Evolutionary conservation across 2,888 invertebrate species (phyloP).

Genomic region (Acanthosepion esculentum): DNA sequence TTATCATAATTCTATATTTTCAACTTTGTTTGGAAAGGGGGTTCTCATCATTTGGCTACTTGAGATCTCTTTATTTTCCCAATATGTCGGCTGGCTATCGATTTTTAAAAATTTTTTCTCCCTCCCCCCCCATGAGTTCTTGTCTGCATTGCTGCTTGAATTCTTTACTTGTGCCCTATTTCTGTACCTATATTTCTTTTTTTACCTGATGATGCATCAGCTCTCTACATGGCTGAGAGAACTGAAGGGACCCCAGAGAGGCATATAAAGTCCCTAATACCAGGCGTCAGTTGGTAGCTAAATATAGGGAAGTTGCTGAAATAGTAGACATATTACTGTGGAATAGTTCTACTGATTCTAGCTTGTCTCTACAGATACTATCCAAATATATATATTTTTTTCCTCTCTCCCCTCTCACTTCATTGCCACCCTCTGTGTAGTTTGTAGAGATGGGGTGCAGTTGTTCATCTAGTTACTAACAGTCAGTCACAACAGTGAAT

Average conservation of each 20-base stretch:
- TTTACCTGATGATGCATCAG: constrained; percentile 33
- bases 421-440: neutral
- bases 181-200: neutral
- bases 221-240: neutral
- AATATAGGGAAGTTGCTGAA: constrained; percentile 33
- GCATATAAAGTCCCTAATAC: constrained; percentile 1
- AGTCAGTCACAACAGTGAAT: neutral
- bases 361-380: neutral
- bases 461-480: neutral
- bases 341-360: neutral
- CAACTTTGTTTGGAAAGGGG: neutral
- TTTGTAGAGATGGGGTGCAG: neutral
- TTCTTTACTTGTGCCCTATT: constrained; percentile 33
- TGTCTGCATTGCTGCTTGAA: neutral
- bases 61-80: neutral
- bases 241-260: neutral
- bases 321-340: constrained; percentile 18
- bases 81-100: neutral
- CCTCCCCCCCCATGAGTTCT: neutral
- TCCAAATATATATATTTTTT: neutral
- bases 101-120: neutral
- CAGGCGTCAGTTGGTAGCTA: neutral
- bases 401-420: neutral
- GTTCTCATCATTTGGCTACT: neutral
- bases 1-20: neutral